These are phyloP conservation scores for Pocota personata DNA, from an alignment of 2,888 invertebrate species.

Conservation along the genomic window DNA sequence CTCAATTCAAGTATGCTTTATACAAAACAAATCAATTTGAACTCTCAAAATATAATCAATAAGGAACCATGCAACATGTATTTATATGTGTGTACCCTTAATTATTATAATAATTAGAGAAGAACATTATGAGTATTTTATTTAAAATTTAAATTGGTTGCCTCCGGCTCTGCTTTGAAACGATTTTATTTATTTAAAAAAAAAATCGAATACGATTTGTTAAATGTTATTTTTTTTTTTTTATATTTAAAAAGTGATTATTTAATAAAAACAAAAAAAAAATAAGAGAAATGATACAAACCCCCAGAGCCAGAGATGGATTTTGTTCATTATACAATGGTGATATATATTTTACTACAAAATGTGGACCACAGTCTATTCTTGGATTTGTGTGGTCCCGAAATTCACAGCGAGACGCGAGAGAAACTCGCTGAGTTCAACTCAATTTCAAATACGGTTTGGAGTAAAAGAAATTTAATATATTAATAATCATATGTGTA, in stretches of 20 bases:
- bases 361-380: conserved; percentile 35
- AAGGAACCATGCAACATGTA: conserved; percentile 22
- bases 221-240: conserved; percentile 55
- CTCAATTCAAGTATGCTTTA: conserved; percentile 17
- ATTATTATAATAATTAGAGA: neutral
- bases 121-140: conserved; percentile 19
- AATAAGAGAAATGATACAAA: conserved; percentile 20
- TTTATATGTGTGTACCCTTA: conserved; percentile 22
- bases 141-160: conserved; percentile 16
- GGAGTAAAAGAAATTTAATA: conserved; percentile 40
- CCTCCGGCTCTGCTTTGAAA: conserved; percentile 1
- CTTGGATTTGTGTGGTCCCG: neutral
- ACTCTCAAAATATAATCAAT: neutral
- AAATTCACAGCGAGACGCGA: neutral
- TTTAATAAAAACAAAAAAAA: conserved; percentile 42
- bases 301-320: neutral
- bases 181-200: conserved; percentile 19
- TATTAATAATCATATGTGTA: conserved; percentile 62
- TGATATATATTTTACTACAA: conserved; percentile 52
- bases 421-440: conserved; percentile 17
- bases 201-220: conserved; percentile 11
- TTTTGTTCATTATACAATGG: conserved; percentile 36
- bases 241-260: conserved; percentile 47
- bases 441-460: conserved; percentile 31
- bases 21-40: conserved; percentile 5